phyloP scores from a whole-genome alignment of 1,140 invertebrate genomes.

The Drosophila triauraria region DNA sequence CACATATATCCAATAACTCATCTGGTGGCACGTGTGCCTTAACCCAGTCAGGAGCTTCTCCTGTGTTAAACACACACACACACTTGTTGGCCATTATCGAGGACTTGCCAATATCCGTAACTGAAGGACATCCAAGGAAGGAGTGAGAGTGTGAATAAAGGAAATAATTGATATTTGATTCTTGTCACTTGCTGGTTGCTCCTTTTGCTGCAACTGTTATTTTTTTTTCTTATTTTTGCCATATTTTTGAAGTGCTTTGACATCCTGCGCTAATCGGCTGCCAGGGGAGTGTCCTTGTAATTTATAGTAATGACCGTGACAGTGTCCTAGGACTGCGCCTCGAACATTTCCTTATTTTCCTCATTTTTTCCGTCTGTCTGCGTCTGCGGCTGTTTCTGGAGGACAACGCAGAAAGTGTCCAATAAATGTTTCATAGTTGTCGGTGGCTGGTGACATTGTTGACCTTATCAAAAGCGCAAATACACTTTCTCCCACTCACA shows the following conservation, averaged over 20 bases:
- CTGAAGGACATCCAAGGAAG: constrained; percentile 21
- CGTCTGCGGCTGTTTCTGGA: constrained; percentile 32
- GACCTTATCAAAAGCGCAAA: constrained; percentile 71
- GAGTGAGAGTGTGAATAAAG: constrained; percentile 26
- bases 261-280: constrained; percentile 65
- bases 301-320: constrained; percentile 54
- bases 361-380: background rate
- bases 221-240: constrained; percentile 41
- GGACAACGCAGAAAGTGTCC: constrained; percentile 77
- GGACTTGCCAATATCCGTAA: constrained; percentile 19
- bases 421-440: constrained; percentile 81
- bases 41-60: constrained; percentile 5
- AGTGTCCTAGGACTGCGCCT: constrained; percentile 17
- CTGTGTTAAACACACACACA: background rate
- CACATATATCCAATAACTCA: constrained; percentile 13
- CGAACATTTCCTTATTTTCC: constrained; percentile 7
- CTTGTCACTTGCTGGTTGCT: constrained; percentile 51
- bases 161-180: constrained; percentile 79
- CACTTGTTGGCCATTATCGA: background rate
- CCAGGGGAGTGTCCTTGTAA: constrained; percentile 50
- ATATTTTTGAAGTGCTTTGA: constrained; percentile 50
- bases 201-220: constrained; percentile 6
- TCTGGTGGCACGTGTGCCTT: constrained; percentile 18
- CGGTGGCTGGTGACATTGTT: constrained; percentile 72
- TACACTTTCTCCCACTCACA: constrained; percentile 12